phyloP scores from a whole-genome alignment of 2,113 vertebrate genomes.

The Panthera tigris region DNA sequence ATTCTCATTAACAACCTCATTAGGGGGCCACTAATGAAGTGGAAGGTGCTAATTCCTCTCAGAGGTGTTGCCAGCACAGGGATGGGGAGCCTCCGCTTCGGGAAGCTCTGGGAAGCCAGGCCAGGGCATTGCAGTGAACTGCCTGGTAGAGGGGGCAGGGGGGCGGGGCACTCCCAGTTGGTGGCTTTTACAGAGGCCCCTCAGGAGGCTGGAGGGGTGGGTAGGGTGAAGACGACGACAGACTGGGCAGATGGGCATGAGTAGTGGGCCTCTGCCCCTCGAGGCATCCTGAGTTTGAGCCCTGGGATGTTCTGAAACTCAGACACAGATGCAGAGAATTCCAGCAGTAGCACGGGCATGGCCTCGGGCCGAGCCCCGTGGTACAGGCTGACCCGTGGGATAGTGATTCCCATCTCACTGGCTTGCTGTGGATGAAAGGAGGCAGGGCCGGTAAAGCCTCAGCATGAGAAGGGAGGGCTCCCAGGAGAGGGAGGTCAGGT shows the following conservation, averaged over 20 bases:
- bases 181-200: background rate
- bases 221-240: fast-evolving
- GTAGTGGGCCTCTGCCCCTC: background rate
- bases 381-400: fast-evolving
- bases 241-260: too few species aligned
- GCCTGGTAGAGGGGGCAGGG: background rate
- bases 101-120: background rate
- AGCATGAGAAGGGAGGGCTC: fast-evolving
- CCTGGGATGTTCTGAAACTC: fast-evolving
- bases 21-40: background rate
- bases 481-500: background rate
- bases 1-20: constrained; percentile 7
- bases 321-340: too few species aligned
- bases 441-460: background rate
- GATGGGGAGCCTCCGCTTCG: background rate
- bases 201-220: background rate
- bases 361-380: background rate
- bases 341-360: background rate
- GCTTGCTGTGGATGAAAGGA: background rate
- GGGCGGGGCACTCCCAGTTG: background rate
- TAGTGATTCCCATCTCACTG: background rate
- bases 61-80: background rate
- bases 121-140: background rate
- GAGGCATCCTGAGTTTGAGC: background rate
- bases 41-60: constrained; percentile 50